phyloP scores from a whole-genome alignment of 2,113 vertebrate genomes.

The Corynorhinus townsendii region DNA sequence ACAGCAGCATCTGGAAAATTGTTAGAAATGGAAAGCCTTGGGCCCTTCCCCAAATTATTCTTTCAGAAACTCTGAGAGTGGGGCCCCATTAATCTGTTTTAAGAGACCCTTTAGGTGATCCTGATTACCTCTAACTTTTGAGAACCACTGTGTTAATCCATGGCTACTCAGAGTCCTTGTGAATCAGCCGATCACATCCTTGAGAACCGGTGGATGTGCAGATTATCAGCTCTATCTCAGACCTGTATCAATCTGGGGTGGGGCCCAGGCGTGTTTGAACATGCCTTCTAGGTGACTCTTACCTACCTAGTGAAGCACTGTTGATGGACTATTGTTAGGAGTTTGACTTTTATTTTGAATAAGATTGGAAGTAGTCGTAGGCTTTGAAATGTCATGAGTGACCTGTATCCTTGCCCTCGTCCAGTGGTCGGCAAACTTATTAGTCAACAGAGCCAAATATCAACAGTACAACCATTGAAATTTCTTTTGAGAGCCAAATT shows the following conservation, averaged over 20 bases:
- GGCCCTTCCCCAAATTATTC: background rate
- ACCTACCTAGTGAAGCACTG: background rate
- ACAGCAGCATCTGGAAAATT: background rate
- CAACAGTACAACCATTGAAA: no score
- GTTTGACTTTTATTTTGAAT: background rate
- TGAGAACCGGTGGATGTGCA: no score
- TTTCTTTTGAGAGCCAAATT: no score
- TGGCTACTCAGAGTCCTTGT: background rate
- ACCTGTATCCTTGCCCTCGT: background rate
- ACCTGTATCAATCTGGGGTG: background rate
- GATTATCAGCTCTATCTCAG: background rate
- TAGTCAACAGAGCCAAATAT: no score
- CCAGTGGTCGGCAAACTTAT: no score
- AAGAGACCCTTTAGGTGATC: background rate
- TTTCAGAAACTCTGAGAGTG: background rate
- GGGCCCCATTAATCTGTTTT: background rate
- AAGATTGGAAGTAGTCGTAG: background rate
- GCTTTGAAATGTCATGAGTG: background rate
- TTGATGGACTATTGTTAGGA: background rate
- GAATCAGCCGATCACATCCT: no score
- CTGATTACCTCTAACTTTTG: background rate
- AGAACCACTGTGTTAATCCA: background rate
- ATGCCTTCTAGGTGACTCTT: background rate
- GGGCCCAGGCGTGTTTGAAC: background rate
- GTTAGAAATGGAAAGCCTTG: background rate